These are phyloP conservation scores for Drosophila merina DNA, from an alignment of 2,888 invertebrate species.

Conservation along the genomic window DNA sequence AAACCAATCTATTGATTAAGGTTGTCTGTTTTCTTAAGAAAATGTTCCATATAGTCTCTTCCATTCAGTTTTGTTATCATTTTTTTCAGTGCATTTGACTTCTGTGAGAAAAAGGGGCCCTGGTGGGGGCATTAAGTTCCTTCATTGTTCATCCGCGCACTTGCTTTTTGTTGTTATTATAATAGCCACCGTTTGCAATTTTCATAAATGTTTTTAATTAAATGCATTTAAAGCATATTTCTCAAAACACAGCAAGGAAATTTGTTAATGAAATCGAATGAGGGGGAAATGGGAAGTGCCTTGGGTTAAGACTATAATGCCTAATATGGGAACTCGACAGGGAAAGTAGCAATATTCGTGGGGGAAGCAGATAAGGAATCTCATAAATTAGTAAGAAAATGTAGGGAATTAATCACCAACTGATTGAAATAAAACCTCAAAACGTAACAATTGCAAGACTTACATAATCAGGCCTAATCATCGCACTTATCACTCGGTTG, in stretches of 20 bases:
- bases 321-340: slow-evolving; percentile 38
- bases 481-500: slow-evolving; percentile 39
- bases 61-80: no score
- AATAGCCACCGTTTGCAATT: slow-evolving; percentile 61
- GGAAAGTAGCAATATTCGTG: slow-evolving; percentile 25
- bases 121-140: not conserved
- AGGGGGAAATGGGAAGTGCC: slow-evolving; percentile 39
- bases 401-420: not conserved
- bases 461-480: slow-evolving; percentile 14
- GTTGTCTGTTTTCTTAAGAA: no score
- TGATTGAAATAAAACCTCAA: not conserved
- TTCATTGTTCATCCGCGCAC: slow-evolving; percentile 58
- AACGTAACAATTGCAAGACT: not conserved
- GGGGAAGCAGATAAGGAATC: slow-evolving; percentile 21
- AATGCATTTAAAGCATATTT: slow-evolving; percentile 74
- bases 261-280: slow-evolving; percentile 61
- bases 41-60: no score
- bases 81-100: slow-evolving; percentile 18
- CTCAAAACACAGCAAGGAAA: slow-evolving; percentile 51
- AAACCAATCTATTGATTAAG: no score
- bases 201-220: slow-evolving; percentile 75
- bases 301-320: slow-evolving; percentile 23
- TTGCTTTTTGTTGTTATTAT: slow-evolving; percentile 58
- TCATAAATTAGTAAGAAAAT: slow-evolving; percentile 8
- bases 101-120: slow-evolving; percentile 10